These are phyloP conservation scores for Cassiopea xamachana DNA, from an alignment of 30 jellyfish, hydroid and myxozoan genomes.

Conservation along the genomic window DNA sequence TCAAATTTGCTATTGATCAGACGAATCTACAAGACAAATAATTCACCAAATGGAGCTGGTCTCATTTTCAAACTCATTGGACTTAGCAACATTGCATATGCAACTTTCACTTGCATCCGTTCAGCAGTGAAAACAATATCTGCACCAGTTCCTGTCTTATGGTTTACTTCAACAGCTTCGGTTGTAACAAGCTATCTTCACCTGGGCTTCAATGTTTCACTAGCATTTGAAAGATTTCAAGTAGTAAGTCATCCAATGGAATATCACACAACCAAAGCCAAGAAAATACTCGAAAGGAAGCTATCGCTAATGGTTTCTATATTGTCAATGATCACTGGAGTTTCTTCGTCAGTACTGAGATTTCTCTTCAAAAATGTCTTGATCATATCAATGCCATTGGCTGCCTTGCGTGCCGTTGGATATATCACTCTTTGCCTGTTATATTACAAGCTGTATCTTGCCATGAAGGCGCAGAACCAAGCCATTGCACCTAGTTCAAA, in stretches of 20 bases:
- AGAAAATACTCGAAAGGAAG: neutral
- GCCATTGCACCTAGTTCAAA: neutral
- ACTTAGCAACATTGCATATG: neutral
- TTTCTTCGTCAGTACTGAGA: neutral
- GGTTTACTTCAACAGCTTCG: neutral
- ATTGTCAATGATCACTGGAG: neutral
- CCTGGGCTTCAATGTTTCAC: neutral
- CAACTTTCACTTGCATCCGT: neutral
- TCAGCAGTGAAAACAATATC: neutral
- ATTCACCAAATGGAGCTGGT: neutral
- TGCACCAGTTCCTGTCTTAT: neutral
- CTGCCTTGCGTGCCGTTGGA: neutral
- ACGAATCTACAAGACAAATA: neutral
- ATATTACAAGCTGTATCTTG: neutral
- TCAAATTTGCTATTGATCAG: neutral
- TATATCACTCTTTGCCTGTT: neutral
- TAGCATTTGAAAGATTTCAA: neutral
- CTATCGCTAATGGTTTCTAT: neutral
- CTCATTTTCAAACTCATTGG: neutral
- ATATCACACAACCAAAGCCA: neutral
- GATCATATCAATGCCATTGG: neutral
- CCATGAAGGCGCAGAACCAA: neutral
- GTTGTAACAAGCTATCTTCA: neutral
- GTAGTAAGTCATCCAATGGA: neutral
- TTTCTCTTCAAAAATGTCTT: neutral